Evolutionary conservation across 1,140 invertebrate species (phyloP).

Genomic region (Tetraneura akinire): DNA sequence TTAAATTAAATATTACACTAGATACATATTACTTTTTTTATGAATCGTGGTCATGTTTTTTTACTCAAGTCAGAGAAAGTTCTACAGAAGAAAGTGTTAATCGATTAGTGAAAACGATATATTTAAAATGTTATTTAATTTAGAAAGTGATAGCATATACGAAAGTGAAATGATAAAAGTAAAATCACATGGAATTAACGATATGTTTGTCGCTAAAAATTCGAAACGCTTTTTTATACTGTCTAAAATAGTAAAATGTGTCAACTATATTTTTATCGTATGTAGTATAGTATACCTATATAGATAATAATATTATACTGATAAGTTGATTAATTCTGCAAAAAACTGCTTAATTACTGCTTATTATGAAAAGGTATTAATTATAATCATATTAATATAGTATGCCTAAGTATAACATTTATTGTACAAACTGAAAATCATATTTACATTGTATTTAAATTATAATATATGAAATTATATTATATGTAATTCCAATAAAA

Average conservation of each 20-base stretch:
- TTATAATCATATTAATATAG: too few relatives aligned
- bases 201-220: conserved; percentile 36
- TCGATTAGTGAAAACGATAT: conserved; percentile 50
- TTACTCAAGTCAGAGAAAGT: conserved; percentile 46
- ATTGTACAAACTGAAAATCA: too few relatives aligned
- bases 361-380: too few relatives aligned
- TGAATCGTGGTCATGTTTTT: conserved; percentile 30
- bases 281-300: not conserved
- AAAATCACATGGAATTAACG: conserved; percentile 41
- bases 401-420: too few relatives aligned
- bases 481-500: too few relatives aligned
- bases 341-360: too few relatives aligned
- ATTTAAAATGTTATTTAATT: conserved; percentile 50
- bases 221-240: conserved; percentile 44
- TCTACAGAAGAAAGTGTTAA: conserved; percentile 50
- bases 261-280: conserved; percentile 16
- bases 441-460: too few relatives aligned
- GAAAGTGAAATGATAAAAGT: conserved; percentile 52
- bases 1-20: conserved; percentile 35
- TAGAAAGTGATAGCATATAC: conserved; percentile 48
- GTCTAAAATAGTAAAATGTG: conserved; percentile 28
- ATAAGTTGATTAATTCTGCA: too few relatives aligned
- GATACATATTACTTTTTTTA: conserved; percentile 3
- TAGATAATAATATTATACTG: too few relatives aligned
- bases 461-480: too few relatives aligned